Conservation (phyloP, 92 coral and sea anemone genomes). For the Palythoa grandiflora region DNA sequence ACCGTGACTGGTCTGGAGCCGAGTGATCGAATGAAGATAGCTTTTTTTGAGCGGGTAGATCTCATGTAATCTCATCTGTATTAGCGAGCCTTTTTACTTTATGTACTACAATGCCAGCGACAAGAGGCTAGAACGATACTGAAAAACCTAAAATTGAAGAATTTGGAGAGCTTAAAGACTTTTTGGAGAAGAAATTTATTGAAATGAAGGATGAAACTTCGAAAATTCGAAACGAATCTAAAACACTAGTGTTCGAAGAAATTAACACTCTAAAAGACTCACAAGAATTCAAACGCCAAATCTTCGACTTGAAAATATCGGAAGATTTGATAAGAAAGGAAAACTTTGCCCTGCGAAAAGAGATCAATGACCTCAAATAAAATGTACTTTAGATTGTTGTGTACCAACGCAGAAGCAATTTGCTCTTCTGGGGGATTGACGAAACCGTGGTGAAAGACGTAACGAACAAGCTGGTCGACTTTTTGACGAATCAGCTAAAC, state of each 20-base stretch:
- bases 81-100: background rate
- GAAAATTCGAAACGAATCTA: background rate
- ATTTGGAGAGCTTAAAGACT: constrained; percentile 10
- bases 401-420: constrained; percentile 19
- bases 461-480: constrained; percentile 2
- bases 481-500: background rate
- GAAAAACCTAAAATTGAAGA: background rate
- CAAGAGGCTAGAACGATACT: constrained; percentile 6
- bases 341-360: background rate
- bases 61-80: background rate
- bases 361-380: background rate
- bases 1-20: background rate
- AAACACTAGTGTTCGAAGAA: background rate
- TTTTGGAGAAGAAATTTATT: background rate
- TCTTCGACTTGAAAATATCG: constrained; percentile 14
- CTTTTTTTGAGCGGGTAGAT: constrained; percentile 8
- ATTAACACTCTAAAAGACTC: background rate
- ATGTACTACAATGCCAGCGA: constrained; percentile 1
- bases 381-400: background rate
- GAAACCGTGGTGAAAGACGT: constrained; percentile 1
- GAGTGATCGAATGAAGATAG: constrained; percentile 4
- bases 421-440: background rate
- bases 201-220: constrained; percentile 19
- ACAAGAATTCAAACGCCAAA: background rate
- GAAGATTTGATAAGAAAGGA: background rate